These are phyloP conservation scores for Heliconius ismenius DNA, from an alignment of 2,888 invertebrate species.

Conservation along the genomic window DNA sequence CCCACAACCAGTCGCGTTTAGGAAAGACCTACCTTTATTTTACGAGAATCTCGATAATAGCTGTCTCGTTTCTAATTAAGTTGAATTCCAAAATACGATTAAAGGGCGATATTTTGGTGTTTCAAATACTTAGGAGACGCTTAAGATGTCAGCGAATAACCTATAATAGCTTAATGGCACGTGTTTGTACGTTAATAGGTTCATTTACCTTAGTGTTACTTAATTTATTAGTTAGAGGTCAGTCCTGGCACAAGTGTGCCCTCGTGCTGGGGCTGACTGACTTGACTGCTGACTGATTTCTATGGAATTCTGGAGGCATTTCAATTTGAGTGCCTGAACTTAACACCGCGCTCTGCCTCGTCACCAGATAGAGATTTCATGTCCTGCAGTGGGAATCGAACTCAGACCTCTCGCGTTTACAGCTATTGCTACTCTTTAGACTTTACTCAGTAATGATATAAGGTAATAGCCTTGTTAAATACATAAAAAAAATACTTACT, in stretches of 20 bases:
- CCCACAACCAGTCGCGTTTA: too few relatives aligned
- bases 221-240: background rate
- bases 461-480: background rate
- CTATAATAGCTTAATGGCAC: conserved; percentile 11
- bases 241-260: background rate
- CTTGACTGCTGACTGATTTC: too few relatives aligned
- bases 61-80: conserved; percentile 18
- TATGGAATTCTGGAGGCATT: too few relatives aligned
- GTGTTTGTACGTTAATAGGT: background rate
- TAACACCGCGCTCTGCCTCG: too few relatives aligned
- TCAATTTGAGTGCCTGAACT: too few relatives aligned
- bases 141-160: conserved; percentile 29
- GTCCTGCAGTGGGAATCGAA: too few relatives aligned
- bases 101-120: conserved; percentile 17
- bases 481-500: background rate
- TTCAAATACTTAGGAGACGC: background rate
- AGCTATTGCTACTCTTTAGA: too few relatives aligned
- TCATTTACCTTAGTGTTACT: background rate
- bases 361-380: too few relatives aligned
- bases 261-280: background rate
- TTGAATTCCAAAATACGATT: conserved; percentile 18
- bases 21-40: background rate
- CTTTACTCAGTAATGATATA: too few relatives aligned
- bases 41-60: conserved; percentile 22
- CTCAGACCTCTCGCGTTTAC: too few relatives aligned